A percentile compares a stretch with the other conserved stretches of the same genome.
Conservation (phyloP, 2,113 vertebrate species). For the Xiphias gladius region DNA sequence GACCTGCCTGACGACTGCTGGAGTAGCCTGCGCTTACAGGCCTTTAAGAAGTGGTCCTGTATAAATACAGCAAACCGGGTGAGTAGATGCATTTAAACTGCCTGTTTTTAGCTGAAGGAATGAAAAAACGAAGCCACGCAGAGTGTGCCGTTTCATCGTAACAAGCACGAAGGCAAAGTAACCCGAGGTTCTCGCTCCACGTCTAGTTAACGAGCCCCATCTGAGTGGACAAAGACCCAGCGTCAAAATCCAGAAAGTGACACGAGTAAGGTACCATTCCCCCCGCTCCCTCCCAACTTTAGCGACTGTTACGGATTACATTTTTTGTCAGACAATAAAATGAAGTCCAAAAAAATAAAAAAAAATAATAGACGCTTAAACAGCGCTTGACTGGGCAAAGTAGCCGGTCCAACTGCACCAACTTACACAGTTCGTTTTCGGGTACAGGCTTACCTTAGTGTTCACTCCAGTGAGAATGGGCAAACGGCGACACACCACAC, state of each 20-base stretch:
- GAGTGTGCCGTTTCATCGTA: background rate
- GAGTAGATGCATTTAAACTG: background rate
- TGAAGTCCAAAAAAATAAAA: background rate
- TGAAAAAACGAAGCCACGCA: rapidly evolving
- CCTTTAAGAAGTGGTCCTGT: slow-evolving; percentile 49
- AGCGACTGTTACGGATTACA: background rate
- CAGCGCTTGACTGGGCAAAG: background rate
- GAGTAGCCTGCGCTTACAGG: slow-evolving; percentile 37
- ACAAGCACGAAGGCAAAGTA: background rate
- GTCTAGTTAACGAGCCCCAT: slow-evolving; percentile 32
- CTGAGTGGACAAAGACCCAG: slow-evolving; percentile 78
- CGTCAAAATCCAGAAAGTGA: slow-evolving; percentile 66
- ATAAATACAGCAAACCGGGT: background rate
- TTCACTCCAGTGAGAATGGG: slow-evolving; percentile 75
- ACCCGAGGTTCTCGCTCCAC: slow-evolving; percentile 1
- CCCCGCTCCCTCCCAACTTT: slow-evolving; percentile 56
- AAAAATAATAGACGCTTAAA: background rate
- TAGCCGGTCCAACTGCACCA: slow-evolving; percentile 25
- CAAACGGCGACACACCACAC: slow-evolving; percentile 63
- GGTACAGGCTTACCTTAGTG: slow-evolving; percentile 78
- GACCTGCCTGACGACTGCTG: slow-evolving; percentile 31
- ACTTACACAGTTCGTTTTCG: slow-evolving; percentile 61
- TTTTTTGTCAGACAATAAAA: background rate
- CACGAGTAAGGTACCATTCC: background rate
- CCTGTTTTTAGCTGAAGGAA: background rate